These are phyloP conservation scores for Chymomyza caudatula DNA, from an alignment of 2,888 invertebrate species.

Conservation along the genomic window DNA sequence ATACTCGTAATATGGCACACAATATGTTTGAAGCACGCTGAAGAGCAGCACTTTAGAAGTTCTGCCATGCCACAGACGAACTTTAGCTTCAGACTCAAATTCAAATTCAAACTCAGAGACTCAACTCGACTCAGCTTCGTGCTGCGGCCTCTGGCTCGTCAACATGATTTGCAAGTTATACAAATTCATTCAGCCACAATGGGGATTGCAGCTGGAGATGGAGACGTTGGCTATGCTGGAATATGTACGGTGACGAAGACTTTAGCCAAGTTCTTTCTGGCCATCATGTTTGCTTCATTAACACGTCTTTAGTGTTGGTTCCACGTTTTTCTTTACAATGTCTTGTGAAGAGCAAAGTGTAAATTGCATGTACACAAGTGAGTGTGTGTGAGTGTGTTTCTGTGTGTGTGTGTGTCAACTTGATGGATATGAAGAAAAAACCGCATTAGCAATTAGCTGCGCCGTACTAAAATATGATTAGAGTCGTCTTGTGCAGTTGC, in stretches of 20 bases:
- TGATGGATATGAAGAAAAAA: conserved; percentile 6
- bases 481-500: conserved; percentile 23
- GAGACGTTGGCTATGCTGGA: not conserved
- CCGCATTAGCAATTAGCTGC: conserved; percentile 56
- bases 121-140: not conserved
- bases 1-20: conserved; percentile 41
- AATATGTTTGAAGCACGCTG: conserved; percentile 40
- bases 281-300: conserved; percentile 67
- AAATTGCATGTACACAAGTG: conserved; percentile 44
- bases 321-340: conserved; percentile 30
- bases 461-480: conserved; percentile 66
- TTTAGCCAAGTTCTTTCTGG: conserved; percentile 31
- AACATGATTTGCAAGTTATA: conserved; percentile 70
- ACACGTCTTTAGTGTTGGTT: conserved; percentile 55
- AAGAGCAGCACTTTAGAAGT: conserved; percentile 52
- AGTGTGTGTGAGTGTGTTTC: conserved; percentile 7
- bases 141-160: conserved; percentile 42
- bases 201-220: not conserved
- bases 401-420: conserved; percentile 22
- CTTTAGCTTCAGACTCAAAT: not conserved
- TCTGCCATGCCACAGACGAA: conserved; percentile 15
- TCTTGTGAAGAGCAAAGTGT: conserved; percentile 56
- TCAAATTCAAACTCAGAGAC: not conserved
- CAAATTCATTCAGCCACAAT: conserved; percentile 65
- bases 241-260: conserved; percentile 30